These are phyloP conservation scores for Lasioglossum albipes DNA, from an alignment of 1,140 invertebrate species.

Conservation along the genomic window DNA sequence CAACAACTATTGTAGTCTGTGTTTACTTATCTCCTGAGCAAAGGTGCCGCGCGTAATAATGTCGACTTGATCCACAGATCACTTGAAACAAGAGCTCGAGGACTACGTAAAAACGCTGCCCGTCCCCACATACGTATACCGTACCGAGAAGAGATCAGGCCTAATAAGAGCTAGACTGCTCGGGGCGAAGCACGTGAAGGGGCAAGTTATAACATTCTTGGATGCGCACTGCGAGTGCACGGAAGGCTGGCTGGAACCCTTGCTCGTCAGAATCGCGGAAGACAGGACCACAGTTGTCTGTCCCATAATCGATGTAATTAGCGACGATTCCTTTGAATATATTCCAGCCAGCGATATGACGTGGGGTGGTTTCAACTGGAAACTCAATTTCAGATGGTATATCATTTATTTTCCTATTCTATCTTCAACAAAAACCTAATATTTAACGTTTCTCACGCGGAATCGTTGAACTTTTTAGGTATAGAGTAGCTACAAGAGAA, in stretches of 20 bases:
- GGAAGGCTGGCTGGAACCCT: constrained; percentile 96
- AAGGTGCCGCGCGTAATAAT: background rate
- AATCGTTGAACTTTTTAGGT: constrained; percentile 82
- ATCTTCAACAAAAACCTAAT: too few relatives aligned
- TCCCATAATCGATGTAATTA: constrained; percentile 99
- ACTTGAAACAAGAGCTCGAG: constrained; percentile 93
- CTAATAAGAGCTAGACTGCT: constrained; percentile 95
- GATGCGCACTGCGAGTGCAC: constrained; percentile 98
- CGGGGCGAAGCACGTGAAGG: constrained; percentile 94
- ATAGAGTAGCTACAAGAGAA: constrained; percentile 96
- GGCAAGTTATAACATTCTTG: constrained; percentile 96
- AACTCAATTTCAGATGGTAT: constrained; percentile 97
- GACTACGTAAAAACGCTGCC: constrained; percentile 93
- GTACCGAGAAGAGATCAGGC: constrained; percentile 94
- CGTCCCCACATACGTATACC: constrained; percentile 90
- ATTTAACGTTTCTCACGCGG: background rate
- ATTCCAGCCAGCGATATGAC: constrained; percentile 96
- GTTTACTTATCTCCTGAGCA: too few relatives aligned
- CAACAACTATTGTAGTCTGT: too few relatives aligned
- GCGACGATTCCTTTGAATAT: constrained; percentile 98
- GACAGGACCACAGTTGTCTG: constrained; percentile 97
- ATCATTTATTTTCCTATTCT: constrained; percentile 1
- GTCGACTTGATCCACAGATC: constrained; percentile 81
- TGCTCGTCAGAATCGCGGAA: constrained; percentile 92
- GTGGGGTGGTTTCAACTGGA: constrained; percentile 99